Evolutionary conservation across 2,113 vertebrate genomes (phyloP).

Genomic region (Tupaia chinensis): DNA sequence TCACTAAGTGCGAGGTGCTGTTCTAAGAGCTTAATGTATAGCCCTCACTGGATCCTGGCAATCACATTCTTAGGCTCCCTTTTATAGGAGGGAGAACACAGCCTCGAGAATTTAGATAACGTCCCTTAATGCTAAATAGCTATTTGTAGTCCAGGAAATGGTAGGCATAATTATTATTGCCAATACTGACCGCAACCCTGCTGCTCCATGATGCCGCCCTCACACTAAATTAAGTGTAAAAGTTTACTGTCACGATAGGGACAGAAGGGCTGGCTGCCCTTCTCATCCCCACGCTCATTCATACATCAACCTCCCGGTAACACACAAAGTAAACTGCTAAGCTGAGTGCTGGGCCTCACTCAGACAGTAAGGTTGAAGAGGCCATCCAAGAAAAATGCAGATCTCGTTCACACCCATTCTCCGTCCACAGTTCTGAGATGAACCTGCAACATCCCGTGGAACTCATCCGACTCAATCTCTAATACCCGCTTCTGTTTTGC

Average conservation of each 20-base stretch:
- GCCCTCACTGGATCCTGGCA: background rate
- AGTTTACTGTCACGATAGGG: fast-evolving
- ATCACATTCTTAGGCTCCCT: background rate
- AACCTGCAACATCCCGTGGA: background rate
- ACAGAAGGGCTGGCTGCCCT: background rate
- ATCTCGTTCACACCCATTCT: background rate
- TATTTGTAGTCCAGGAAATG: fast-evolving
- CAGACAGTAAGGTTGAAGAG: fast-evolving
- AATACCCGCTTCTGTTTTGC: background rate
- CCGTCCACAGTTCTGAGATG: background rate
- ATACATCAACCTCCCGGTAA: background rate
- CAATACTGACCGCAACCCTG: no score
- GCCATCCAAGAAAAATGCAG: background rate
- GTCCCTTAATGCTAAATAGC: background rate
- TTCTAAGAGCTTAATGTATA: background rate
- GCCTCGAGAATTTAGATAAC: background rate
- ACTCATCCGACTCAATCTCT: background rate
- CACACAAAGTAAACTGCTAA: fast-evolving
- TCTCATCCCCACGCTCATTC: background rate
- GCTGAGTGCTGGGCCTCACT: background rate
- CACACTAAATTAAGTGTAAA: no score
- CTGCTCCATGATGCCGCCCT: fast-evolving
- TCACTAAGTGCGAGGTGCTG: fast-evolving
- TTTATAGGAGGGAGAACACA: background rate
- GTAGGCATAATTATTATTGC: fast-evolving